Percentiles rank a stretch among this genome's conserved stretches.
phyloP scores from a whole-genome alignment of 2,888 invertebrate genomes.

The Eupithecia vulgata region DNA sequence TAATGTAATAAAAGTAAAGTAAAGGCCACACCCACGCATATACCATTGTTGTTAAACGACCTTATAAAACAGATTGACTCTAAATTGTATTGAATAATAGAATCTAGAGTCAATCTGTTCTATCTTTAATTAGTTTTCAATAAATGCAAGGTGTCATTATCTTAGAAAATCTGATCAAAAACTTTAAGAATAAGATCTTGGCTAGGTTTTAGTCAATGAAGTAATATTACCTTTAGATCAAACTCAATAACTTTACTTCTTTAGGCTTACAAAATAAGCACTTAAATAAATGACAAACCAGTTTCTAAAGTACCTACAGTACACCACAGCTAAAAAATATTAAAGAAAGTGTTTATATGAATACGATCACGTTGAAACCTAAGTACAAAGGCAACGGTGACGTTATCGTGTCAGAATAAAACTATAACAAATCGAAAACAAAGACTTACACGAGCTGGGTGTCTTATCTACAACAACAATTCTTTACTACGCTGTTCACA shows the following conservation, averaged over 20 bases:
- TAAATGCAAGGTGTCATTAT: not conserved
- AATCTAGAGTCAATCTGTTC: not conserved
- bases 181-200: not conserved
- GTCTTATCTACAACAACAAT: conserved; percentile 47
- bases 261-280: too few relatives aligned
- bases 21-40: not conserved
- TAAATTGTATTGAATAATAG: too few relatives aligned
- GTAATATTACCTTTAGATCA: not conserved
- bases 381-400: conserved; percentile 5
- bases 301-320: not conserved
- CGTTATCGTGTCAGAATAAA: conserved; percentile 4
- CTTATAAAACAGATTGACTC: not conserved
- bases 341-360: not conserved
- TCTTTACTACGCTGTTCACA: conserved; percentile 34
- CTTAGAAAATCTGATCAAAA: not conserved
- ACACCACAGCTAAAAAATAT: not conserved
- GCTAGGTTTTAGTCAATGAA: not conserved
- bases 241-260: too few relatives aligned
- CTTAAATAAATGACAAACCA: not conserved
- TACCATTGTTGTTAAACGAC: not conserved
- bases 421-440: conserved; percentile 14
- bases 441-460: conserved; percentile 14
- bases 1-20: too few relatives aligned
- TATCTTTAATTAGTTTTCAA: not conserved
- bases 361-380: not conserved